phyloP scores from a whole-genome alignment of 2,797 vertebrate species.

The Catharus ustulatus region DNA sequence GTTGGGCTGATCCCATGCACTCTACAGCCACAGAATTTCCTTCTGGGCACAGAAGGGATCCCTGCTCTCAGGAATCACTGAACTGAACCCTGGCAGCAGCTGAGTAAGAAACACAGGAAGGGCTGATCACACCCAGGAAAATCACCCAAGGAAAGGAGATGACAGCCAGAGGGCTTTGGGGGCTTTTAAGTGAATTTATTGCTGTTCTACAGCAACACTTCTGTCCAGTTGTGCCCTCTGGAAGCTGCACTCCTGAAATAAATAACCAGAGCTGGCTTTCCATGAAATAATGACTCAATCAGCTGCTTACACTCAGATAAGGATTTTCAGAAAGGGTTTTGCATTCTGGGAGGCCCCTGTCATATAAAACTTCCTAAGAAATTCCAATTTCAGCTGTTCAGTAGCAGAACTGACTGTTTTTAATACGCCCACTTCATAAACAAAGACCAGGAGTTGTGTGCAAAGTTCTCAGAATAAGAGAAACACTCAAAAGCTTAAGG shows the following conservation, averaged over 20 bases:
- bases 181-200: neutral
- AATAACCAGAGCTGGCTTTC: neutral
- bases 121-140: neutral
- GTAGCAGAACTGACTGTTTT: neutral
- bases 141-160: rapidly evolving
- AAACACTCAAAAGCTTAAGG: neutral
- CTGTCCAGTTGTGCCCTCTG: neutral
- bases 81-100: neutral
- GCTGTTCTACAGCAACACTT: neutral
- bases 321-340: neutral
- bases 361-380: neutral
- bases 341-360: neutral
- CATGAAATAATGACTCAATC: neutral
- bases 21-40: neutral
- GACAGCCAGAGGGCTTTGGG: neutral
- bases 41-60: neutral
- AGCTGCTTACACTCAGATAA: neutral
- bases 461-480: neutral
- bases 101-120: rapidly evolving
- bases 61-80: neutral
- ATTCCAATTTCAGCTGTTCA: neutral
- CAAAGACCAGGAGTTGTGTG: neutral
- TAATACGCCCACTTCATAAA: neutral
- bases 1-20: neutral
- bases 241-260: neutral